Conservation (phyloP, 2,113 vertebrate species). For the Dicerorhinus sumatrensis region DNA sequence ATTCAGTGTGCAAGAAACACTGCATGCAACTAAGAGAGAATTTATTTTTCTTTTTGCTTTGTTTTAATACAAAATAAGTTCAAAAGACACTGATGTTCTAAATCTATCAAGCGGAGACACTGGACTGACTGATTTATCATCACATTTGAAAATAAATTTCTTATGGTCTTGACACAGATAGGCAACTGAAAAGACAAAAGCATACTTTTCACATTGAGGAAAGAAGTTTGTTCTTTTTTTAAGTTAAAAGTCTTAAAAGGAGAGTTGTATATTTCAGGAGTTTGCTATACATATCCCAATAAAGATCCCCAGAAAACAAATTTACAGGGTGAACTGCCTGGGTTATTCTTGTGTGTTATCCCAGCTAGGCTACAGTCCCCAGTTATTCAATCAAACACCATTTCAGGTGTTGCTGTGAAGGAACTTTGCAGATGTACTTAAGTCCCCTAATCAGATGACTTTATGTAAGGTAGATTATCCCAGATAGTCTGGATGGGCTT, state of each 20-base stretch:
- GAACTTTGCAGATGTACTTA: neutral
- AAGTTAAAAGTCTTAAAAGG: neutral
- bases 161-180: neutral
- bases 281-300: neutral
- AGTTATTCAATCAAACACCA: neutral
- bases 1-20: neutral
- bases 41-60: neutral
- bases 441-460: neutral
- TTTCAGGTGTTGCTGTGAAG: neutral
- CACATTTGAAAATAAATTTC: constrained; percentile 38
- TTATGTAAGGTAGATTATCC: neutral
- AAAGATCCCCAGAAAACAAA: neutral
- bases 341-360: neutral
- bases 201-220: neutral
- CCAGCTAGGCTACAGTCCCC: neutral
- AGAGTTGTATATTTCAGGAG: neutral
- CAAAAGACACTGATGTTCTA: constrained; percentile 1
- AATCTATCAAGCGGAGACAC: neutral
- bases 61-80: constrained; percentile 47
- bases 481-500: neutral
- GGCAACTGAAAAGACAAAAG: constrained; percentile 3
- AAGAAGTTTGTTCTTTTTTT: neutral
- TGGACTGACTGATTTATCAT: neutral
- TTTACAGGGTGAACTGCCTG: neutral
- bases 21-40: neutral